Evolutionary conservation across 1,140 invertebrate species (phyloP), one percentile per base, ranked within the genome.

Genomic region (Oryzaephilus surinamensis): DNA sequence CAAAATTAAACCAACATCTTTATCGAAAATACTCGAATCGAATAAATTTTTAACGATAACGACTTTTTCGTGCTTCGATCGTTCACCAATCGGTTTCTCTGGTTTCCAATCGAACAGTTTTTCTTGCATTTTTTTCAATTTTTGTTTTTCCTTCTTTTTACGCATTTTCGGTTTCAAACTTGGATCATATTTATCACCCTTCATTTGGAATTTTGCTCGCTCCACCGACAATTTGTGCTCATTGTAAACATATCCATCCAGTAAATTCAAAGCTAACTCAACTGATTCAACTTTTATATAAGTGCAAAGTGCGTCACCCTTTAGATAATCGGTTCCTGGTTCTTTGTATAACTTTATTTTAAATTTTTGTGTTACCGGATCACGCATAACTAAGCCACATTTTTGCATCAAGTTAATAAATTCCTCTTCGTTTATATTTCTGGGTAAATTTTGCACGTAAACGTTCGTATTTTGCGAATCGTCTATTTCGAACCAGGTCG

Each of bases 271-370:
- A 1, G 95, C 94, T 45, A 99, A 62, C 23, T 94, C 76, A 0
- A 99, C 91, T 12, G 93, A 97, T 63, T 99, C 95, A 57, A 81
- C 75, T 76, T 94, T 97, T 13, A 99, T 93, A 57, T 98, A 99
- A 48, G 90, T 91, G 62, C 95, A 99, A 5, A 92, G 70, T 11
- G 84, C 97, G 70, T 99, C 96, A 10, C 96, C 96, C 70, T 99
- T 99, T 7, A 88, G 69, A 46, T 81, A 71, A 19, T 81, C 81
- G 2, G 88, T 84, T 54, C 84, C 72, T 26, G 74, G 62, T 55
- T 96, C 89, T 49, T 70, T 79, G 61, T 99, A 99, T 6, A 99
- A 59, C 69, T 98, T 99, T 0, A 98, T 69, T 69, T 96, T 99
- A 55, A 86, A 86, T 58, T 90, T 84, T 39, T 81, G 79, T 3